Conservation (phyloP, 2,797 vertebrate species). For the Triplophysa yarkandensis region DNA sequence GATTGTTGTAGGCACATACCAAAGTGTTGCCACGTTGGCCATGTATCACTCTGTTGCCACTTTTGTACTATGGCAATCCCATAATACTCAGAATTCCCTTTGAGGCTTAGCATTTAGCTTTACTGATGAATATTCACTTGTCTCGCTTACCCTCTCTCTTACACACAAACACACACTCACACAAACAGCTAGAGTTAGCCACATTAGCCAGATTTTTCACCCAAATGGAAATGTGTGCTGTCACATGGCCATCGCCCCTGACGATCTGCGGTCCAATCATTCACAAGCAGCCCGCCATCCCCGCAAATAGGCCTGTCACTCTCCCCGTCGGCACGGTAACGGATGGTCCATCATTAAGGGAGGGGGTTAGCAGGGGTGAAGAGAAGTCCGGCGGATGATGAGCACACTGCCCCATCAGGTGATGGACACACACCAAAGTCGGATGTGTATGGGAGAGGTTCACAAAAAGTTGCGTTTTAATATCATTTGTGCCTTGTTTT, state of each 20-base stretch:
- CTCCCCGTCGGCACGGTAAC: slow-evolving; percentile 80
- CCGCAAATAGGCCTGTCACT: slow-evolving; percentile 83
- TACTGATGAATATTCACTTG: background rate
- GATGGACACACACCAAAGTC: slow-evolving; percentile 26
- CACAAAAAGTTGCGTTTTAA: background rate
- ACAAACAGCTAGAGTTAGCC: slow-evolving; percentile 58
- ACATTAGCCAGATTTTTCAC: slow-evolving; percentile 81
- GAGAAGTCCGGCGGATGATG: slow-evolving; percentile 42
- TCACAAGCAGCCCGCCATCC: slow-evolving; percentile 70
- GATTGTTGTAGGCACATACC: background rate
- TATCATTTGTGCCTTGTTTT: background rate
- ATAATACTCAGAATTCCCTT: background rate
- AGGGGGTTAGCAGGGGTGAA: slow-evolving; percentile 10
- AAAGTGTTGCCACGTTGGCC: no score
- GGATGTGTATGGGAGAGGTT: slow-evolving; percentile 7
- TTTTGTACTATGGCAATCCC: background rate
- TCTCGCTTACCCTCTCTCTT: background rate
- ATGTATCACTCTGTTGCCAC: background rate
- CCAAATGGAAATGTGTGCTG: slow-evolving; percentile 81
- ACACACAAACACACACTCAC: slow-evolving; percentile 13
- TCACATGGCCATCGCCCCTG: slow-evolving; percentile 76
- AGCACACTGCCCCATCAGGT: slow-evolving; percentile 44
- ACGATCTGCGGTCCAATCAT: slow-evolving; percentile 77
- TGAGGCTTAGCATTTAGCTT: background rate
- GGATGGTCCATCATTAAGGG: slow-evolving; percentile 71